Conservation (phyloP, 30 jellyfish, hydroid and myxozoan species). For the Cassiopea xamachana region DNA sequence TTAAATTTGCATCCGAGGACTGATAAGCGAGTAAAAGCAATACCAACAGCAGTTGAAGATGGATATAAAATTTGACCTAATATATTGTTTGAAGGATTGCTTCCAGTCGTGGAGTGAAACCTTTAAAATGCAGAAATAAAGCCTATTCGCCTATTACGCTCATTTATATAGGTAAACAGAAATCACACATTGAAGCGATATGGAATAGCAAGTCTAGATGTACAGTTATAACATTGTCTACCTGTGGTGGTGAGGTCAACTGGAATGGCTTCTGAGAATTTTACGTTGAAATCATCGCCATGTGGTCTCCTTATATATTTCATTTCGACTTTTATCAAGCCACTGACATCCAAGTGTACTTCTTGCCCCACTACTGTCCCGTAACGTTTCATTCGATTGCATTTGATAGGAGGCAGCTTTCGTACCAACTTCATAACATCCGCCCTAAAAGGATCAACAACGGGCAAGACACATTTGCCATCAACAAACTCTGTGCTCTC, state of each 20-base stretch:
- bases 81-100: too few relatives aligned
- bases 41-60: too few relatives aligned
- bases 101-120: too few relatives aligned
- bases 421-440: constrained; percentile 14
- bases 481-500: constrained; percentile 13
- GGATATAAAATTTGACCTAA: too few relatives aligned
- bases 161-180: too few relatives aligned
- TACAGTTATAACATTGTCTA: not conserved
- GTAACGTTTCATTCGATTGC: constrained; percentile 19
- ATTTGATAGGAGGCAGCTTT: constrained; percentile 20
- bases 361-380: constrained; percentile 10
- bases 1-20: too few relatives aligned
- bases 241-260: not conserved
- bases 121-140: too few relatives aligned
- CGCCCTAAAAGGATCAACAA: constrained; percentile 25
- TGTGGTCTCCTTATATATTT: constrained; percentile 29
- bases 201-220: too few relatives aligned
- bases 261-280: not conserved
- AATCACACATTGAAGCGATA: too few relatives aligned
- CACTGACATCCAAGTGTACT: constrained; percentile 1
- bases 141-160: too few relatives aligned
- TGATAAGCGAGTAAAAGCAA: too few relatives aligned
- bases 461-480: constrained; percentile 15
- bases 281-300: constrained; percentile 20
- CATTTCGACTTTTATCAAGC: not conserved